Conservation (phyloP, 2,113 vertebrate genomes). For the Macroglossus sobrinus region DNA sequence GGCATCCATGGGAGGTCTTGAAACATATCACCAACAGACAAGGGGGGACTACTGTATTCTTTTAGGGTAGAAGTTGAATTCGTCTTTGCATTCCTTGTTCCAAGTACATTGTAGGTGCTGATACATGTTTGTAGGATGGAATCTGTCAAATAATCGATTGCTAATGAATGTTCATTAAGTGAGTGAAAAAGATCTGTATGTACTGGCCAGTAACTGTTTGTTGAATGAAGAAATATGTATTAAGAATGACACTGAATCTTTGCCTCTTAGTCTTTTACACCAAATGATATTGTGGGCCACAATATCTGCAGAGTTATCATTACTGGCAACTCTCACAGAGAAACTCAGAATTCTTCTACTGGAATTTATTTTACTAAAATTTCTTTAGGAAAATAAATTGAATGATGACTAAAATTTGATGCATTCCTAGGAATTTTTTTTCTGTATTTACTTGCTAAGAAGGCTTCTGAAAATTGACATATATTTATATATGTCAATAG, state of each 20-base stretch:
- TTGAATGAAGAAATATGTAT: not conserved
- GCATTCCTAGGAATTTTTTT: not conserved
- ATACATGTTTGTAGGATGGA: not conserved
- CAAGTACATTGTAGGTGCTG: not conserved
- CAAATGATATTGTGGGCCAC: not conserved
- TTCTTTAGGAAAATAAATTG: slow-evolving; percentile 31
- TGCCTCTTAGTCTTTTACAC: not conserved
- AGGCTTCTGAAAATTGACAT: not conserved
- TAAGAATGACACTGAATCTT: not conserved
- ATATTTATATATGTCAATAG: not conserved
- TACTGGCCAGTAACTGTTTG: not conserved
- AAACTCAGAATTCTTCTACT: not conserved
- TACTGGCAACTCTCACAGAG: not conserved
- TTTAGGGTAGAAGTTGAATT: not conserved
- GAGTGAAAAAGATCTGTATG: not conserved
- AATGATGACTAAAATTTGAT: not conserved
- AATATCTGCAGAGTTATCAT: not conserved
- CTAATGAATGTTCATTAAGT: not conserved
- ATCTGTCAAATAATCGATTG: not conserved
- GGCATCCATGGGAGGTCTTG: no score
- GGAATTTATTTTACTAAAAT: not conserved
- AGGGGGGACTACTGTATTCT: not conserved
- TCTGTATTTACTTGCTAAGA: not conserved
- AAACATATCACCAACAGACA: no score
- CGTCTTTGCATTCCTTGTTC: not conserved